Percentiles rank a stretch among this genome's conserved stretches.
phyloP scores from a whole-genome alignment of 1,140 invertebrate species.

The Heterodera carotae region DNA sequence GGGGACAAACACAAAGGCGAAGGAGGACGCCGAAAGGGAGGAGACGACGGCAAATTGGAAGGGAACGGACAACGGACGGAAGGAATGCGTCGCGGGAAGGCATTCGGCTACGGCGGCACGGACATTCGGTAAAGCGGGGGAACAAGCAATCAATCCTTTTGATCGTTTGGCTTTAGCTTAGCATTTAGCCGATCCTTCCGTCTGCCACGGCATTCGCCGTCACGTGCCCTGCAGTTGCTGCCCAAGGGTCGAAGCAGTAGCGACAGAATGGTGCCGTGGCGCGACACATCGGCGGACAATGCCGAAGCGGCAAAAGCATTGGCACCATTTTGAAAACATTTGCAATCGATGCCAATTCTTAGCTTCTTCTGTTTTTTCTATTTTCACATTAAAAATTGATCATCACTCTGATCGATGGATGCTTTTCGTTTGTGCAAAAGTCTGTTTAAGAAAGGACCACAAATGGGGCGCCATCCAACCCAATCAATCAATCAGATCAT shows the following conservation, averaged over 20 bases:
- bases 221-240: neutral
- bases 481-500: neutral
- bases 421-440: too few relatives aligned
- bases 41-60: neutral
- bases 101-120: too few relatives aligned
- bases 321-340: neutral
- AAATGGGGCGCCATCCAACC: too few relatives aligned
- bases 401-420: too few relatives aligned
- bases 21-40: neutral
- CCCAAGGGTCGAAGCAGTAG: neutral
- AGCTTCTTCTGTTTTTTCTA: too few relatives aligned
- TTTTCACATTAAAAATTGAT: too few relatives aligned
- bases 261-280: neutral
- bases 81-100: neutral
- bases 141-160: neutral
- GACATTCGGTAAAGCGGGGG: neutral
- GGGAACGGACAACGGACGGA: neutral
- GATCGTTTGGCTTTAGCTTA: neutral
- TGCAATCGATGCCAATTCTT: too few relatives aligned
- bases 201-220: neutral
- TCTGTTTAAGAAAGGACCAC: too few relatives aligned
- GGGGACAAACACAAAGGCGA: neutral
- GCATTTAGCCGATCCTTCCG: neutral
- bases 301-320: neutral
- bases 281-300: neutral